Base-by-base conservation (phyloP, 2,888 invertebrate species). In the Hypsopygia costalis region DNA sequence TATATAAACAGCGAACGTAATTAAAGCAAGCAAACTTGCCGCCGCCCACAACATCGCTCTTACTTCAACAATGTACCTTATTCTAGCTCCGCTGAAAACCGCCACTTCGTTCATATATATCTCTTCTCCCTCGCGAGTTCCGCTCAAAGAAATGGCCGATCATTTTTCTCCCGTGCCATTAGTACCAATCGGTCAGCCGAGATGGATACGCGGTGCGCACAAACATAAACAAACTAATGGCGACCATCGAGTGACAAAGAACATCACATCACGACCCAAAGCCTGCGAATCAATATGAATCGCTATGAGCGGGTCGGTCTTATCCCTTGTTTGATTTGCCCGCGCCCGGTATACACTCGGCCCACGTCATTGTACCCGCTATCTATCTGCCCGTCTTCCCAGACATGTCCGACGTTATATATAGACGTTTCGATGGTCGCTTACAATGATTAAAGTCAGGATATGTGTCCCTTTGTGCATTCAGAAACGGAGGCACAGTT, bases 151-250 rank as follows among this genome's bases (percentile, higher is more conserved):
- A 70, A 77, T 70, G 59, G 71, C 57, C 57, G 62, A 60, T 78
- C 70, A 79, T 80, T 79, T 80, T 78, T 79, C 79, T 73, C 55
- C 51, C 51, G 58, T 58, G 62, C 79, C 75, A 76, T 79, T 79
- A 79, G 74, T 58, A 60, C 56, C 68, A 66, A 71, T 69, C 69
- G 71, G 70, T 62, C 72, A 67, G 65, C 55, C 51, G 67, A 64
- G 68, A 71, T 62, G 72, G 69, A 76, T 71, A 66, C 62, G 65
- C 68, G 70, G 68, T 53, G 60, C 61, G 57, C 51, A 55, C 74
- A 74, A 74, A 80, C 70, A 77, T 76, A 81, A 77, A 79, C 74
- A 77, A 68, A 72, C 70, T 77, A 76, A 81, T 80, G 78, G 70
- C 55, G 47, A 49, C 57, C 62, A 61, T 54, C 62, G 49, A 60